Conservation (phyloP, 2,797 vertebrate genomes). For the Phrynocephalus guinanensis region DNA sequence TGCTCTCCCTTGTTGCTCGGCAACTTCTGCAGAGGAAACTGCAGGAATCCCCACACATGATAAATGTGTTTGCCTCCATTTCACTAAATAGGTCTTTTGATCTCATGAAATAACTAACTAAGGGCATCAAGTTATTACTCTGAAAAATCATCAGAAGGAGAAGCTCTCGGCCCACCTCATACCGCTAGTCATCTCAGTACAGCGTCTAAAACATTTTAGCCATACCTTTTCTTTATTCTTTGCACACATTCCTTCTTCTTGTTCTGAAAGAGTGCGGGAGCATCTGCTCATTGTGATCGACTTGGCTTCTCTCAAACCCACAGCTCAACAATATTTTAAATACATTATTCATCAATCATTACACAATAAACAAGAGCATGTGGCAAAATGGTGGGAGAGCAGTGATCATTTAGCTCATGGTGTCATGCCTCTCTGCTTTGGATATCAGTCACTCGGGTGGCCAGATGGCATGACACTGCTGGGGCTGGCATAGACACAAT, state of each 20-base stretch:
- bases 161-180: not conserved
- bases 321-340: constrained; percentile 25
- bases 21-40: not conserved
- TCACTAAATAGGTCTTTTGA: not conserved
- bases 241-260: not conserved
- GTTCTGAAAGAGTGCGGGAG: not conserved
- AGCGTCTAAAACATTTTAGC: not conserved
- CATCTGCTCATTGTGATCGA: not conserved
- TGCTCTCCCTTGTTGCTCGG: not conserved
- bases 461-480: constrained; percentile 31
- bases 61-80: not conserved
- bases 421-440: constrained; percentile 15
- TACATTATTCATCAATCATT: constrained; percentile 27
- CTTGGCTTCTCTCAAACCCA: not conserved
- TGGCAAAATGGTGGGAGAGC: constrained; percentile 13
- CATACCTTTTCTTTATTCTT: not conserved
- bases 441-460: constrained; percentile 23
- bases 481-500: not conserved
- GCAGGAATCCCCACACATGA: not conserved
- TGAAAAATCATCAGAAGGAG: not conserved
- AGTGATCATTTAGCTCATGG: constrained; percentile 13
- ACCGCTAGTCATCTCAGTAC: not conserved
- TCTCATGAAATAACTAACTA: not conserved
- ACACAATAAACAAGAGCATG: constrained; percentile 34
- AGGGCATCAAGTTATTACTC: not conserved